These are phyloP conservation scores for Merodon equestris DNA, from an alignment of 2,888 invertebrate genomes.

Conservation along the genomic window DNA sequence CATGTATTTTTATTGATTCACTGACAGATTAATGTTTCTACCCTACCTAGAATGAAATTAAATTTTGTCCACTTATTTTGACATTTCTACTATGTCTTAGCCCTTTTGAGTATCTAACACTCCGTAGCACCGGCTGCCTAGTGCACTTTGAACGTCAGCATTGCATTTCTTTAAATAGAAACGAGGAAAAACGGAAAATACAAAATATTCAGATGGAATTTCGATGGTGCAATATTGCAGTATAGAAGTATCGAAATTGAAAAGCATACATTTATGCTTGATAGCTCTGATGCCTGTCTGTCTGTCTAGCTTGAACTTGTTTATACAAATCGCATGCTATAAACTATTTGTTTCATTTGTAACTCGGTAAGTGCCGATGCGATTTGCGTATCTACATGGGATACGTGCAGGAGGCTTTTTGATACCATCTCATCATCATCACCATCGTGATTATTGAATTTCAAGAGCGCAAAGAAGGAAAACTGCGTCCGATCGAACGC, in stretches of 20 bases:
- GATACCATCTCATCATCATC: slow-evolving; percentile 32
- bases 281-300: slow-evolving; percentile 68
- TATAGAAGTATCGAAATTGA: slow-evolving; percentile 7
- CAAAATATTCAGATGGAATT: slow-evolving; percentile 59
- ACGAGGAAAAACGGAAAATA: neutral
- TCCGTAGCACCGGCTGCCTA: neutral
- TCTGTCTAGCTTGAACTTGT: slow-evolving; percentile 5
- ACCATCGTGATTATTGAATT: slow-evolving; percentile 26
- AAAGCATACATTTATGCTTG: slow-evolving; percentile 54
- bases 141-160: slow-evolving; percentile 48
- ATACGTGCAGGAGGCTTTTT: slow-evolving; percentile 5
- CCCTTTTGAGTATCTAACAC: slow-evolving; percentile 1
- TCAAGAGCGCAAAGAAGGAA: slow-evolving; percentile 29
- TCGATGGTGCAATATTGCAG: slow-evolving; percentile 52
- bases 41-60: slow-evolving; percentile 41
- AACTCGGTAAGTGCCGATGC: slow-evolving; percentile 28
- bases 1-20: slow-evolving; percentile 60
- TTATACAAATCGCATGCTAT: slow-evolving; percentile 23
- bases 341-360: slow-evolving; percentile 26
- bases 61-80: slow-evolving; percentile 60
- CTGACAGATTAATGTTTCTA: slow-evolving; percentile 60
- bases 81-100: slow-evolving; percentile 41
- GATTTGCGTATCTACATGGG: slow-evolving; percentile 14
- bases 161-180: slow-evolving; percentile 56
- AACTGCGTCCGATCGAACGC: neutral